phyloP scores from a whole-genome alignment of 2,888 invertebrate species.

The Salticus scenicus region DNA sequence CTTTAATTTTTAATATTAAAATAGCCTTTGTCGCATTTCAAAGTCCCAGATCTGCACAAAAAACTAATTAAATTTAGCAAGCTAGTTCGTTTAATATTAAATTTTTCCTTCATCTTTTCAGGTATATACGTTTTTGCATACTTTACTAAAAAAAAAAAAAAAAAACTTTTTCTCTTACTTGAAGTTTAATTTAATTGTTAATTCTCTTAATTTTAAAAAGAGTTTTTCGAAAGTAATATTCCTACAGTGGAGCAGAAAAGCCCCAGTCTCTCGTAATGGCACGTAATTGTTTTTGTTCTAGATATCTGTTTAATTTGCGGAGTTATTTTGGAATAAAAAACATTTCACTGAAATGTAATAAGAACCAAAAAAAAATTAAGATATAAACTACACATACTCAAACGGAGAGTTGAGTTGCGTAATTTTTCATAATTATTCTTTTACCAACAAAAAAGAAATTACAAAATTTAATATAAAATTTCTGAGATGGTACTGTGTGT shows the following conservation, averaged over 20 bases:
- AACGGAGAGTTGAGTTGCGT: no score
- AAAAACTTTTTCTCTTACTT: background rate
- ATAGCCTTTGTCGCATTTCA: slow-evolving; percentile 24
- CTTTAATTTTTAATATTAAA: slow-evolving; percentile 64
- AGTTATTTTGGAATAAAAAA: background rate
- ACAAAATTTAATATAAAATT: no score
- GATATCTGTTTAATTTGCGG: background rate
- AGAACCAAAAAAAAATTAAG: no score
- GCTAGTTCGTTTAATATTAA: slow-evolving; percentile 48
- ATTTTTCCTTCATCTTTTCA: slow-evolving; percentile 16
- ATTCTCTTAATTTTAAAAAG: slow-evolving; percentile 62
- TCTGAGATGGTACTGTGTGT: no score
- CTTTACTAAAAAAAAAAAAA: background rate
- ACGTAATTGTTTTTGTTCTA: slow-evolving; percentile 14
- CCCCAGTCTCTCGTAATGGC: background rate
- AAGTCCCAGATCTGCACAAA: slow-evolving; percentile 27
- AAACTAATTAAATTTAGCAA: slow-evolving; percentile 56
- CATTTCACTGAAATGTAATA: background rate
- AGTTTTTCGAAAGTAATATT: slow-evolving; percentile 46
- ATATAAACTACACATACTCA: no score
- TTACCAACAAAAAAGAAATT: no score
- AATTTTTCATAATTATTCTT: no score
- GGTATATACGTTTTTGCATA: background rate
- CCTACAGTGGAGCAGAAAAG: slow-evolving; percentile 9
- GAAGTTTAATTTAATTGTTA: slow-evolving; percentile 65